Conservation (phyloP, 53 echinoderm and acorn worm genomes). For the Astropecten irregularis region DNA sequence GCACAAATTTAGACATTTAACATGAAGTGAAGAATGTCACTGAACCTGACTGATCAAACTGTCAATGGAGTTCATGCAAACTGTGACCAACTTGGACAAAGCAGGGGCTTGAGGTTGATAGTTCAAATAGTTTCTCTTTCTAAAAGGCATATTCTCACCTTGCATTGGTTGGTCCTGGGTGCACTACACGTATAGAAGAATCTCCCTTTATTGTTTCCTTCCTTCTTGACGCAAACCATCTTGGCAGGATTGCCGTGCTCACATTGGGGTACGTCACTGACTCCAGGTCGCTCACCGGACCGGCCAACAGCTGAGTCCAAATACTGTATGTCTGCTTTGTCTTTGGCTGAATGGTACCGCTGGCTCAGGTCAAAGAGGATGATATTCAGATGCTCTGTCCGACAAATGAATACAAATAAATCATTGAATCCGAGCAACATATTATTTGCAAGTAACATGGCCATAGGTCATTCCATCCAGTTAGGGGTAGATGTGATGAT, state of each 20-base stretch:
- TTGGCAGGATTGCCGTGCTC: slow-evolving; percentile 83
- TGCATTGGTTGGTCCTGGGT: slow-evolving; percentile 81
- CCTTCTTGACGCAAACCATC: slow-evolving; percentile 93
- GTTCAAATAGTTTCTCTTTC: no score
- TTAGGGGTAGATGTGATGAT: no score
- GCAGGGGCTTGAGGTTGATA: no score
- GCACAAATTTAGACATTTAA: not conserved
- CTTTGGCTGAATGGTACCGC: slow-evolving; percentile 74
- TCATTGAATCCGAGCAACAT: not conserved
- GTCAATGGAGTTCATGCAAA: no score
- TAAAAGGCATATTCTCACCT: no score
- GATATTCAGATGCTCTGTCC: slow-evolving; percentile 88
- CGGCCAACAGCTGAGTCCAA: not conserved
- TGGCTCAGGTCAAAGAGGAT: slow-evolving; percentile 76
- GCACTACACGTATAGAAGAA: slow-evolving; percentile 89
- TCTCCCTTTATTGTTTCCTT: slow-evolving; percentile 91
- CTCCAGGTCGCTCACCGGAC: not conserved
- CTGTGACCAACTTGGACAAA: no score
- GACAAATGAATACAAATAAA: no score
- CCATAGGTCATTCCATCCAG: no score
- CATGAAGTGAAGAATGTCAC: no score
- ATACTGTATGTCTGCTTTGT: slow-evolving; percentile 71
- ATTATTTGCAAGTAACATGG: not conserved
- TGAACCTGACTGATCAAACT: no score
- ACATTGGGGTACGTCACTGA: slow-evolving; percentile 59